Evolutionary conservation across 1,140 invertebrate species (phyloP).

Genomic region (Caerostris extrusa): DNA sequence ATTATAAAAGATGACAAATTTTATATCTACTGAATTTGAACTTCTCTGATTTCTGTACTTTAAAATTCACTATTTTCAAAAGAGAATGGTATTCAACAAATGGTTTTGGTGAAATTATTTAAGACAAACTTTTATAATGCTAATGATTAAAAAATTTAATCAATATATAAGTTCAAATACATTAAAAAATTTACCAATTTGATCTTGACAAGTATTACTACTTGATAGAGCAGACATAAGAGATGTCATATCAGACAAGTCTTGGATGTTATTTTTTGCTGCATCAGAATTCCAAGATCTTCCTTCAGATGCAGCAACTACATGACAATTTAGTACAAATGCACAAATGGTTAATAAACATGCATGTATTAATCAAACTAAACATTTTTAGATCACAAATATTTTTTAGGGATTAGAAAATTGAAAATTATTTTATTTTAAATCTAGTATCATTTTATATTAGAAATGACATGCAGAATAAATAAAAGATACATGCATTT

Average conservation of each 20-base stretch:
- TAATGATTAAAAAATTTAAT: background rate
- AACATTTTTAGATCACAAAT: background rate
- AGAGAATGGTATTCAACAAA: background rate
- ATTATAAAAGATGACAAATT: too few species aligned
- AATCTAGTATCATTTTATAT: too few species aligned
- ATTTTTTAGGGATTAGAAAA: too few species aligned
- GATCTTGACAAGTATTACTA: constrained; percentile 69
- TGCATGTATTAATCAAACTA: background rate
- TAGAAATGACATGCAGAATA: too few species aligned
- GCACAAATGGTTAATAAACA: constrained; percentile 22
- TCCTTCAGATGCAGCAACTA: constrained; percentile 72
- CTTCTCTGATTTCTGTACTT: too few species aligned
- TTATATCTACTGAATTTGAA: too few species aligned
- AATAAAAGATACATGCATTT: too few species aligned
- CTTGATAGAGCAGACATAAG: constrained; percentile 60
- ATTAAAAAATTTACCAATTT: constrained; percentile 61
- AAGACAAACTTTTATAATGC: background rate
- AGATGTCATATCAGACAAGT: constrained; percentile 60
- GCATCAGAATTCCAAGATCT: constrained; percentile 62
- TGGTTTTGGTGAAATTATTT: background rate
- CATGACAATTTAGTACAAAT: constrained; percentile 33
- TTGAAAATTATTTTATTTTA: too few species aligned
- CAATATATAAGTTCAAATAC: too few species aligned
- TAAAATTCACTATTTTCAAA: background rate
- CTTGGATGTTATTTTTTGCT: constrained; percentile 71